Evolutionary conservation across 2,888 invertebrate genomes (phyloP).

Genomic region (Unio delphinus): DNA sequence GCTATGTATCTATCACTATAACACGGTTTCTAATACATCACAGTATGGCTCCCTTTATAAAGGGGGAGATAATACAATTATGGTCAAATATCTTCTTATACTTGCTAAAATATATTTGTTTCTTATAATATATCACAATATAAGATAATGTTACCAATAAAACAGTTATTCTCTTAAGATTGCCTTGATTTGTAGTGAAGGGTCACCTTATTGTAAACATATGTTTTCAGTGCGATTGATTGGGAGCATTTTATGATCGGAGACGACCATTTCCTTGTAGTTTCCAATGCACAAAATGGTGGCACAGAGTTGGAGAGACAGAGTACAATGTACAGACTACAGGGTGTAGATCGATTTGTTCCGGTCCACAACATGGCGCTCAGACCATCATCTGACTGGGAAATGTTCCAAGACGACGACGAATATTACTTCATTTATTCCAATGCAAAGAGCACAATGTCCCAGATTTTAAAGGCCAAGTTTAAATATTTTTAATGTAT

Average conservation of each 20-base stretch:
- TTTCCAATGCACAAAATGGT: conserved; percentile 67
- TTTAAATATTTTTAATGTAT: conserved; percentile 20
- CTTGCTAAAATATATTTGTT: no score
- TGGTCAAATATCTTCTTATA: no score
- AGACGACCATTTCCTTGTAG: conserved; percentile 60
- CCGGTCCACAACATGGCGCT: conserved; percentile 61
- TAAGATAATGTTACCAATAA: no score
- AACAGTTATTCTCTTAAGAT: no score
- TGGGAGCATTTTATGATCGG: conserved; percentile 67
- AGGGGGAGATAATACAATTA: no score
- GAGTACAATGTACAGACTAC: conserved; percentile 64
- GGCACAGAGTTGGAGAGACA: conserved; percentile 42
- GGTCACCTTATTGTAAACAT: no score
- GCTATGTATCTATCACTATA: no score
- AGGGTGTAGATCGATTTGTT: conserved; percentile 67
- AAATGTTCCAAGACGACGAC: conserved; percentile 57
- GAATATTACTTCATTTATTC: conserved; percentile 61
- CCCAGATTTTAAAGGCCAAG: conserved; percentile 63
- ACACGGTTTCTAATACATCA: no score
- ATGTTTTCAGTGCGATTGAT: conserved; percentile 64
- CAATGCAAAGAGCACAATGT: conserved; percentile 61
- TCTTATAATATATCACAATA: no score
- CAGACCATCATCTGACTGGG: conserved; percentile 65
- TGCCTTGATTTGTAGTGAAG: no score
- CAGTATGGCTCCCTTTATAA: no score